Evolutionary conservation across 2,113 vertebrate genomes (phyloP), one percentile per base, ranked within the genome.

Genomic region (Syngnathoides biaculeatus): DNA sequence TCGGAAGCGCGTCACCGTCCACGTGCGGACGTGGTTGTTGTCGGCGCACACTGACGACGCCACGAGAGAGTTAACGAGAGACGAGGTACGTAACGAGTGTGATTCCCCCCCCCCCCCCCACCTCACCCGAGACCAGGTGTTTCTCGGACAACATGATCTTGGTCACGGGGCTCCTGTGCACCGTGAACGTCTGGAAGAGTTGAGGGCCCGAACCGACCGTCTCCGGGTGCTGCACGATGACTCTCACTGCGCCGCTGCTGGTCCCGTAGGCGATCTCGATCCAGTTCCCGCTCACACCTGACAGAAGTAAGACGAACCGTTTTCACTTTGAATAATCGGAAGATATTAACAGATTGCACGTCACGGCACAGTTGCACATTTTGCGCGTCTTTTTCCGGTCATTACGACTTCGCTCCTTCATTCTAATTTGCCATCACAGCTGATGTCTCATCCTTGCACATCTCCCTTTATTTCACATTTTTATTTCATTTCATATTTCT

Each of bases 241-340:
- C 95, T 0, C 95, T 90, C 0, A 98, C 95, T 0, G 89, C 89
- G 0, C 95, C 95, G 0, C 94, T 95, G 62, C 95, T 96, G 60
- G 95, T 98, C 50, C 95, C 95, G 0, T 98, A 96, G 0, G 94
- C 95, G 0, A 98, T 97, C 90, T 98, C 95, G 0, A 96, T 93
- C 95, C 95, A 98, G 90, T 98, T 96, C 11, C 95, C 95, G 0
- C 94, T 97, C 90, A 95, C 94, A 26, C 95, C 95, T 97, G 79
- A 26, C 1, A 62, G 7, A 43, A 24, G 13, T 19, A 43, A 35
- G 30, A 35, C 30, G 6, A 35, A 35, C 6, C 1, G 6, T 35
- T 35, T 35, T 35, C 4, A 5, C 30, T 2, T 35, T 35, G 4
- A 35, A 35, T 35, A 35, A 35, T 35, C 30, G 6, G 30, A 35